A percentile compares a stretch with the other conserved stretches of the same genome.
Conservation (phyloP, 2,888 invertebrate species). For the Drosophila neonasuta region DNA sequence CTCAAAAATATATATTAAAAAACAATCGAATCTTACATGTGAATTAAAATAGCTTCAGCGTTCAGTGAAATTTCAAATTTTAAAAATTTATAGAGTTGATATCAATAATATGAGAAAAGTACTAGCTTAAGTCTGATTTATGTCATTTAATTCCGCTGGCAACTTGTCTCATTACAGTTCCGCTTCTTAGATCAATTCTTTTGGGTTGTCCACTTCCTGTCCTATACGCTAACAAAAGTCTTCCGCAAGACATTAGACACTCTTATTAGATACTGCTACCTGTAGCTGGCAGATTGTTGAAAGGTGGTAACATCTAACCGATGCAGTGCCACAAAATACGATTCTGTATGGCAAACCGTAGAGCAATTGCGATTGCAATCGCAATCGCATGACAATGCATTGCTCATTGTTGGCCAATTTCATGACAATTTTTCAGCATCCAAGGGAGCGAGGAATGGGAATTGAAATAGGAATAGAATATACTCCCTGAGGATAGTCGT, state of each 20-base stretch:
- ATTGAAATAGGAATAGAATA: constrained; percentile 21
- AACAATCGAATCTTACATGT: too few relatives aligned
- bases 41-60: too few relatives aligned
- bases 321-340: constrained; percentile 36
- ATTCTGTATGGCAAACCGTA: constrained; percentile 36
- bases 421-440: constrained; percentile 76
- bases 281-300: constrained; percentile 18
- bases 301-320: constrained; percentile 48
- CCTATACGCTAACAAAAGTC: constrained; percentile 49
- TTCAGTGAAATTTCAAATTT: too few relatives aligned
- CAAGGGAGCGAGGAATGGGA: constrained; percentile 29
- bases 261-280: constrained; percentile 59
- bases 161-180: constrained; percentile 7
- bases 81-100: too few relatives aligned
- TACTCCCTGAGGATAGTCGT: constrained; percentile 22
- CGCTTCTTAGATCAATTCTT: neutral
- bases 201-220: constrained; percentile 46
- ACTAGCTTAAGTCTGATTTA: neutral
- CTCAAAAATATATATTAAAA: too few relatives aligned
- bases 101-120: too few relatives aligned
- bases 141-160: neutral
- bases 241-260: constrained; percentile 65
- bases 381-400: constrained; percentile 57
- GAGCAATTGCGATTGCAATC: constrained; percentile 47
- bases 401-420: constrained; percentile 75